Conservation (phyloP, 2,113 vertebrate species). For the Microtus richardsoni region DNA sequence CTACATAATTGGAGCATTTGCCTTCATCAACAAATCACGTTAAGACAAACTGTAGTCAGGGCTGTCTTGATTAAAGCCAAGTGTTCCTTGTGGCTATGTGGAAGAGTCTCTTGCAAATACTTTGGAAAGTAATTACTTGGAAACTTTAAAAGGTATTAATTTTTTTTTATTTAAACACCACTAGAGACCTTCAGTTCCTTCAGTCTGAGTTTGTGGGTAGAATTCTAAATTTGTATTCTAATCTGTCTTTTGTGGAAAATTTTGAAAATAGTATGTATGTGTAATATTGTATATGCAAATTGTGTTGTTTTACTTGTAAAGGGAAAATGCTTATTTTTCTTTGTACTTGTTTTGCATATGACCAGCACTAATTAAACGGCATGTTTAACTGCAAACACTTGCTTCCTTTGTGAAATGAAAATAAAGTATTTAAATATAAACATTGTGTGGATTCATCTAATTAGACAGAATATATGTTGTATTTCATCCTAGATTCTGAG, state of each 20-base stretch:
- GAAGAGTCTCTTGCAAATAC: conserved; percentile 59
- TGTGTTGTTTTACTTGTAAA: conserved; percentile 80
- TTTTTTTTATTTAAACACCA: conserved; percentile 74
- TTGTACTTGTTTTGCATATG: conserved; percentile 82
- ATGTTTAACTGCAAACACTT: conserved; percentile 82
- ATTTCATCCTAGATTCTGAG: neutral
- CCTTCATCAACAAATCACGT: conserved; percentile 68
- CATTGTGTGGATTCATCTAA: conserved; percentile 40
- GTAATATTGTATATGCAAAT: conserved; percentile 79
- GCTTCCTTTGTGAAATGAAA: conserved; percentile 83
- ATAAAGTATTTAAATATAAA: conserved; percentile 85
- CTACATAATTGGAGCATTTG: conserved; percentile 64
- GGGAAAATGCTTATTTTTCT: conserved; percentile 83
- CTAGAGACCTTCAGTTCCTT: conserved; percentile 61
- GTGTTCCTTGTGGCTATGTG: conserved; percentile 58
- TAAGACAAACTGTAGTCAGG: conserved; percentile 48
- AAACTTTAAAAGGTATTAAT: conserved; percentile 69
- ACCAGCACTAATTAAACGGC: conserved; percentile 83
- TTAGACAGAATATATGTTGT: neutral
- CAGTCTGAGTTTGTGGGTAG: conserved; percentile 71
- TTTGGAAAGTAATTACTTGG: conserved; percentile 71
- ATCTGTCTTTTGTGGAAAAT: conserved; percentile 76
- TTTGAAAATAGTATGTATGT: conserved; percentile 75
- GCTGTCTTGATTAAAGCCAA: conserved; percentile 74
- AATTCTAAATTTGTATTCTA: conserved; percentile 81